Conservation (phyloP, 2,113 vertebrate genomes). For the Theristicus caerulescens region DNA sequence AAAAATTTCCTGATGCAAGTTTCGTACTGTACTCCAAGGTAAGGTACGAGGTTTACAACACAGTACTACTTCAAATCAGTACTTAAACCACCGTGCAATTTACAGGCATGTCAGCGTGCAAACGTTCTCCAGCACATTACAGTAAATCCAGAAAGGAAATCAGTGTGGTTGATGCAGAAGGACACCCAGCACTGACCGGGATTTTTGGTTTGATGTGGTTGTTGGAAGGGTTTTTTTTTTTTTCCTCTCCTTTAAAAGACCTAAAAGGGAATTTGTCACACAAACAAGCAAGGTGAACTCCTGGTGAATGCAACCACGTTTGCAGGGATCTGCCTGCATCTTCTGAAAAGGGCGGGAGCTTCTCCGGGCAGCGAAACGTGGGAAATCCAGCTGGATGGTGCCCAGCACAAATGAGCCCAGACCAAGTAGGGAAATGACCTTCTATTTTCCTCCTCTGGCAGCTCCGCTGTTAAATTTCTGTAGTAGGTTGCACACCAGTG, state of each 20-base stretch:
- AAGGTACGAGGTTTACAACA: neutral
- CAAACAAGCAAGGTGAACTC: neutral
- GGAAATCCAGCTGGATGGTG: neutral
- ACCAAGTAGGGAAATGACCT: neutral
- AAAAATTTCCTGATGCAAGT: neutral
- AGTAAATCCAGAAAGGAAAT: neutral
- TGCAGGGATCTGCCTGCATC: neutral
- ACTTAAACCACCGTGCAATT: neutral
- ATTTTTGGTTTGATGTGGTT: neutral
- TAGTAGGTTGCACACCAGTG: neutral
- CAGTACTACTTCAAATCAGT: neutral
- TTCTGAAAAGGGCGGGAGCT: neutral
- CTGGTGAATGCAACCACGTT: fast-evolving
- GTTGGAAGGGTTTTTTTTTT: neutral
- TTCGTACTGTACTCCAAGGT: neutral
- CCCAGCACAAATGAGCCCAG: neutral
- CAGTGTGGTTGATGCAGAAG: neutral
- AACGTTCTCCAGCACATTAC: neutral
- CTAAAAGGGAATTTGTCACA: neutral
- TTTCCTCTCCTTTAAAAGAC: neutral
- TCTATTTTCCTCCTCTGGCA: neutral
- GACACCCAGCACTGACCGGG: neutral
- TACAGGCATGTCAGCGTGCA: neutral
- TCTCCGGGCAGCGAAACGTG: neutral
- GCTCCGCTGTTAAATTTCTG: neutral